Evolutionary conservation across 2,113 vertebrate species (phyloP), one percentile per base, ranked within the genome.

Genomic region (Pluvianellus socialis): DNA sequence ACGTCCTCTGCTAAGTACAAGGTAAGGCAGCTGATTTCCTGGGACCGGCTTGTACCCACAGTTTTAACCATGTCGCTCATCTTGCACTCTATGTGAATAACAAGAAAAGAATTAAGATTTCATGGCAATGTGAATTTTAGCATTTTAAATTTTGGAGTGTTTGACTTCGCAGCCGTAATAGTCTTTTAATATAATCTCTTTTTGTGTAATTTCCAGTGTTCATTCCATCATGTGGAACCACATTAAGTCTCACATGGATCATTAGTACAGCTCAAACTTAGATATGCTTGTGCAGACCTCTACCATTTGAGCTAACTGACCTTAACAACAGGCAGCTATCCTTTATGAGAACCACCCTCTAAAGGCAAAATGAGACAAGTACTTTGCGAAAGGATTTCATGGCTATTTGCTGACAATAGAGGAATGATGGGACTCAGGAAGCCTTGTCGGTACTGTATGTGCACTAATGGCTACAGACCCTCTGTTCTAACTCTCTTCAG

Each of bases 171-270:
- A 86, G 14, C 7, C 27, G 35, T 90, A 90, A 68, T 87, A 71
- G 66, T 88, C 5, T 71, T 91, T 67, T 70, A 88, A n/a, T 61
- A 24, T 79, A 76, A 86, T 94, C 22, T 93, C 81, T 92, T 92
- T 66, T 45, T 86, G 42, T 80, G 42, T 76, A 53, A 92, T 77
- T 65, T 83, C 32, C 53, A 86, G 27, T 70, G 73, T 93, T 89
- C 88, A 92, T 86, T 95, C 79, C 67, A 70, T 93, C 71, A 62
- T 80, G 75, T 76, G 55, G 79, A 86, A 88, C 82, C n/a, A 71
- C n/a, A 73, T 56, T 90, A 93, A 88, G 26, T 79, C 62, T 88
- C 75, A 59, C 12, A 53, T 71, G 86, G 55, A n/a, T 73, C 75
- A 49, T 90, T 80, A 95, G 42, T 38, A 76, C 71, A 62, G 8